Conservation (phyloP, 2,888 invertebrate genomes). For the Melieria omissa region DNA sequence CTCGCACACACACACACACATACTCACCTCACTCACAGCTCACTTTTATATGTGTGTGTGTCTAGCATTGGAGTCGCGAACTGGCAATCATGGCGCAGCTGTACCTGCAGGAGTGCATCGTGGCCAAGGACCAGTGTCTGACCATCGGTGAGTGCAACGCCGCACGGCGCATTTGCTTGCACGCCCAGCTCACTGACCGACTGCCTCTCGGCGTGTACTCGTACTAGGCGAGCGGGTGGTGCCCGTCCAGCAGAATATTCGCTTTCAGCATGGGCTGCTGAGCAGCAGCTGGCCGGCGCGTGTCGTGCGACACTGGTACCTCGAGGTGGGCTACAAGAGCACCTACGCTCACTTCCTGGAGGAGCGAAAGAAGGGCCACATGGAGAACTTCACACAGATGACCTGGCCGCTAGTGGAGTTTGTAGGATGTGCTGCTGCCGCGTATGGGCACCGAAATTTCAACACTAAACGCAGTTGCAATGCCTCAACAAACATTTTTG, state of each 20-base stretch:
- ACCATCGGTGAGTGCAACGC: slow-evolving; percentile 42
- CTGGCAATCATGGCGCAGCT: slow-evolving; percentile 42
- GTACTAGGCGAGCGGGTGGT: not conserved
- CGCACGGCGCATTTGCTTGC: too few relatives aligned
- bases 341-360: slow-evolving; percentile 30
- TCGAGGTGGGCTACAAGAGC: slow-evolving; percentile 41
- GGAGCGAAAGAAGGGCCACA: slow-evolving; percentile 1
- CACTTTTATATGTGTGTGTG: slow-evolving; percentile 19
- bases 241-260: slow-evolving; percentile 43
- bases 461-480: not conserved
- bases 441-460: slow-evolving; percentile 5
- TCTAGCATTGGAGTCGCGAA: slow-evolving; percentile 46
- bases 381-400: slow-evolving; percentile 45
- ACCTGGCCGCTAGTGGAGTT: slow-evolving; percentile 49
- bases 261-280: slow-evolving; percentile 33
- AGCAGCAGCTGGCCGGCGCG: slow-evolving; percentile 43
- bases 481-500: slow-evolving; percentile 5
- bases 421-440: slow-evolving; percentile 49
- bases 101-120: slow-evolving; percentile 40
- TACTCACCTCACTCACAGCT: too few relatives aligned
- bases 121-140: slow-evolving; percentile 41
- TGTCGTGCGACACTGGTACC: slow-evolving; percentile 47
- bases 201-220: too few relatives aligned
- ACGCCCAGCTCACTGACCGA: too few relatives aligned
- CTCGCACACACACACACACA: too few relatives aligned